phyloP scores from a whole-genome alignment of 2,888 invertebrate species.

The Heliothis peltigera region DNA sequence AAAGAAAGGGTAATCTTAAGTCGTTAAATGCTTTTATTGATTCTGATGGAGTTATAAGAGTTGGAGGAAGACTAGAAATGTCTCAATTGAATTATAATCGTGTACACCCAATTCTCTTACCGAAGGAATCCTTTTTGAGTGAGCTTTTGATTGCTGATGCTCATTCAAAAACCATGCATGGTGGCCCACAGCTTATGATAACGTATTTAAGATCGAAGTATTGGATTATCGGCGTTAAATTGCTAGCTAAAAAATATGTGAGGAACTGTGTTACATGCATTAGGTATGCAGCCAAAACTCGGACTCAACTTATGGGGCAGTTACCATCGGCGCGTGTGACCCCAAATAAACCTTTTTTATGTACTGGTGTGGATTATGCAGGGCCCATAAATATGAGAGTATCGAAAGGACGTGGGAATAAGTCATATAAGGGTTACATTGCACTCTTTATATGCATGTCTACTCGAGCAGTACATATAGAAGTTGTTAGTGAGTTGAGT shows the following conservation, averaged over 20 bases:
- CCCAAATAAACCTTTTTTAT: slow-evolving; percentile 5
- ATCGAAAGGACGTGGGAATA: neutral
- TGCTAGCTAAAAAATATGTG: neutral
- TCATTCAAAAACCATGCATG: slow-evolving; percentile 1
- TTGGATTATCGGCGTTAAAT: neutral
- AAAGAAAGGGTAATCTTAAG: too few species aligned
- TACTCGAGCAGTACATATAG: neutral
- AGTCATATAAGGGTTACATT: neutral
- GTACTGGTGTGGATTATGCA: slow-evolving; percentile 8
- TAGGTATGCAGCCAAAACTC: neutral
- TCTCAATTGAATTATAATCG: neutral
- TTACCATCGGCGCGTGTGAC: slow-evolving; percentile 2
- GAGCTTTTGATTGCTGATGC: neutral
- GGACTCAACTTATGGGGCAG: slow-evolving; percentile 14
- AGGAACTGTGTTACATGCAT: slow-evolving; percentile 3
- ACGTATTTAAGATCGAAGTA: neutral
- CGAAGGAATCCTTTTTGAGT: neutral
- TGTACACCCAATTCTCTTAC: neutral
- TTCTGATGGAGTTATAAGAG: too few species aligned
- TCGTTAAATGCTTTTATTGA: too few species aligned
- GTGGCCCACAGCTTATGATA: neutral
- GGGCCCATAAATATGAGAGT: neutral
- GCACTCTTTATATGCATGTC: slow-evolving; percentile 1
- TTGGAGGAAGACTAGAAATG: too few species aligned
- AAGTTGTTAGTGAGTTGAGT: neutral